Conservation (phyloP, 2,797 vertebrate genomes). For the Rhabdomys pumilio region DNA sequence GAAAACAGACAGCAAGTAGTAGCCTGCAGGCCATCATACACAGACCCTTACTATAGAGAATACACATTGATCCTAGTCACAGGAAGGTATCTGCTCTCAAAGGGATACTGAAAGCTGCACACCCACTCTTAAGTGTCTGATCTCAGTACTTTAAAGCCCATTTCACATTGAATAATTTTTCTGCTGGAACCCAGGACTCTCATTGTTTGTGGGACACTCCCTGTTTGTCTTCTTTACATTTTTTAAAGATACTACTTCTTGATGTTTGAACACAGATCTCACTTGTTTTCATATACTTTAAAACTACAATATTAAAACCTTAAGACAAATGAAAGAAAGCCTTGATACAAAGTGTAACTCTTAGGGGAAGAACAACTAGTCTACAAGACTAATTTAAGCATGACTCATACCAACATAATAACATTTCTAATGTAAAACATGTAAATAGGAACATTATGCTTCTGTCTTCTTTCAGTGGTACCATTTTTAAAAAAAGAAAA, state of each 20-base stretch:
- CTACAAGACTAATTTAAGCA: background rate
- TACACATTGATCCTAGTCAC: background rate
- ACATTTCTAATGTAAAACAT: slow-evolving; percentile 19
- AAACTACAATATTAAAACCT: slow-evolving; percentile 29
- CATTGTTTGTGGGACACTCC: background rate
- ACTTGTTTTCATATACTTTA: slow-evolving; percentile 43
- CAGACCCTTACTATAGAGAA: background rate
- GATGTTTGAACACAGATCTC: background rate
- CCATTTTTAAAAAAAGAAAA: background rate
- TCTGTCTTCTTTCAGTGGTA: background rate
- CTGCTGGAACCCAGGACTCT: background rate
- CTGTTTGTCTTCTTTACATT: background rate
- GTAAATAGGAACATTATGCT: background rate
- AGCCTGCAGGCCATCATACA: background rate
- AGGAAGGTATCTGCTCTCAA: background rate
- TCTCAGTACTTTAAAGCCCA: background rate
- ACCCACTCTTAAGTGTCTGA: background rate
- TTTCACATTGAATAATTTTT: background rate
- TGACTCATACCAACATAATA: slow-evolving; percentile 8
- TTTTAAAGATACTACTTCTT: slow-evolving; percentile 11
- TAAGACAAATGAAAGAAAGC: slow-evolving; percentile 35
- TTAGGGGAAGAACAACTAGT: background rate
- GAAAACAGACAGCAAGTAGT: background rate
- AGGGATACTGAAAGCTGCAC: background rate
- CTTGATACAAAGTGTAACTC: slow-evolving; percentile 6